phyloP scores from a whole-genome alignment of 2,113 vertebrate genomes.

The Cyrtonyx montezumae region DNA sequence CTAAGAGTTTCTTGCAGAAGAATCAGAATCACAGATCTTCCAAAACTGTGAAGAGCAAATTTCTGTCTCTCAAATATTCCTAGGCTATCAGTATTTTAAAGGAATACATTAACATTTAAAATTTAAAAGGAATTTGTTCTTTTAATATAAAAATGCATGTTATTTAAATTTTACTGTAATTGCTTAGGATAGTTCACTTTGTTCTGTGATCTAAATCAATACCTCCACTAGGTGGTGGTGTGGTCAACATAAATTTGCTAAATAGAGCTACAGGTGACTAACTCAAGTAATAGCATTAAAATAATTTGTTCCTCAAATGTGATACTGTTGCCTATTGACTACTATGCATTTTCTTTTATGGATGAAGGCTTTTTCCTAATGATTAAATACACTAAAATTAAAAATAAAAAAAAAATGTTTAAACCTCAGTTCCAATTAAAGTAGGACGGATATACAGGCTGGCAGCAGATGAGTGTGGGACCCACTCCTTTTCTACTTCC shows the following conservation, averaged over 20 bases:
- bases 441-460: constrained; percentile 92
- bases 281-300: rapidly evolving
- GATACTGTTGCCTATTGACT: background rate
- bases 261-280: rapidly evolving
- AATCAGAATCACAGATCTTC: background rate
- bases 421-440: constrained; percentile 87
- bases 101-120: too few species aligned
- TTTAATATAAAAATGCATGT: background rate
- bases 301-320: too few species aligned
- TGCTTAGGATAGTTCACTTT: background rate
- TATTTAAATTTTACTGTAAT: rapidly evolving
- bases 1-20: background rate
- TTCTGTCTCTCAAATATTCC: background rate
- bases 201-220: background rate
- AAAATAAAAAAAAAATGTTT: too few species aligned
- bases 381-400: background rate
- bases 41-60: background rate
- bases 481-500: constrained; percentile 90
- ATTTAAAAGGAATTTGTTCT: background rate
- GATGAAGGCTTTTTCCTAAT: background rate
- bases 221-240: constrained; percentile 59
- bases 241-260: background rate
- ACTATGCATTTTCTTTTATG: background rate
- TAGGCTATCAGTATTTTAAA: rapidly evolving
- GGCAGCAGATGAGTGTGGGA: constrained; percentile 80